phyloP scores from a whole-genome alignment of 2,797 vertebrate species.

The Hippopotamyrus pictus region DNA sequence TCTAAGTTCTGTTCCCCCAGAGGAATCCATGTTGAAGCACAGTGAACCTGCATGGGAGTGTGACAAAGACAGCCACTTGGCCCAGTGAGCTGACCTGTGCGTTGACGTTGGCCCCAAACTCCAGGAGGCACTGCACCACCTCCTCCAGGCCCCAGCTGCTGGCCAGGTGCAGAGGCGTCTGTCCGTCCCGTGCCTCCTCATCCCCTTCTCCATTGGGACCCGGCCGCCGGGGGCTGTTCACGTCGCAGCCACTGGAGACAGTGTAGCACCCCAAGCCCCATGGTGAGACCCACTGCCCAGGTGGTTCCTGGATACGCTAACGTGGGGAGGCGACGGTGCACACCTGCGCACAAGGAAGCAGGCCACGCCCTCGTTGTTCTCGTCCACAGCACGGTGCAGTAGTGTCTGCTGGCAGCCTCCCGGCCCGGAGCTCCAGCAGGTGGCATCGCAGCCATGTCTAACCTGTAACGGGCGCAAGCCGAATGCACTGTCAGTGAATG shows the following conservation, averaged over 20 bases:
- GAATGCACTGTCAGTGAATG: neutral
- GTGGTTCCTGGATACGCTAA: neutral
- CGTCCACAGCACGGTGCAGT: conserved; percentile 88
- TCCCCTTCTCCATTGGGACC: conserved; percentile 89
- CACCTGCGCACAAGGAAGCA: conserved; percentile 98
- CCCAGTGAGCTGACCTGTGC: conserved; percentile 70
- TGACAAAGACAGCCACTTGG: neutral
- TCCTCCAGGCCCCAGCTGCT: conserved; percentile 91
- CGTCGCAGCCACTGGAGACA: conserved; percentile 79
- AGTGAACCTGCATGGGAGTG: neutral
- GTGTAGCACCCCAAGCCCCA: neutral
- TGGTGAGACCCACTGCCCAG: neutral
- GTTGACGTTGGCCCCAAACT: conserved; percentile 94
- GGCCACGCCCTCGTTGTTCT: conserved; percentile 82
- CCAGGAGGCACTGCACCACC: conserved; percentile 94
- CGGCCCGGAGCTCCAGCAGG: conserved; percentile 84
- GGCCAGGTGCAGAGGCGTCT: conserved; percentile 90
- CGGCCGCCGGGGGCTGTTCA: conserved; percentile 83
- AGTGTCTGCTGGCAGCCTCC: conserved; percentile 88
- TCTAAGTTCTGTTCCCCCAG: neutral
- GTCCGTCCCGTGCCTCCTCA: conserved; percentile 90
- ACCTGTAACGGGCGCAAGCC: conserved; percentile 60
- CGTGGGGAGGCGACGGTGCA: neutral
- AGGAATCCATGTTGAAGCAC: neutral
- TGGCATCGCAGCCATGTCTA: conserved; percentile 91